Base-by-base conservation (phyloP, 2,888 invertebrate genomes). In the Lamellibrachia satsuma region DNA sequence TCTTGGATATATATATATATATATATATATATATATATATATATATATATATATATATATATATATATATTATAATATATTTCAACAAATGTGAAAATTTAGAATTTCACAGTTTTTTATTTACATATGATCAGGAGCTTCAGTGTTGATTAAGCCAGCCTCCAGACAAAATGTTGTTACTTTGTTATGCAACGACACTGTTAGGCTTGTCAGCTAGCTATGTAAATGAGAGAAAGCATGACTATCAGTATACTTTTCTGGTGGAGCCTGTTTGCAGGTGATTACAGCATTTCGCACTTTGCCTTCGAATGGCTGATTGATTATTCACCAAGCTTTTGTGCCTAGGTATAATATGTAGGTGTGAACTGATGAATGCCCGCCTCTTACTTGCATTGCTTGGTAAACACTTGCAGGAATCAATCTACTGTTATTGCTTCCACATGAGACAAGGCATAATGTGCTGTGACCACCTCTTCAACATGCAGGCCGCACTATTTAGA, bases 271-370 rank as follows among this genome's bases (percentile, higher is more conserved):
- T 75, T 75, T 75, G 75, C 22, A 75, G 15, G 2, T 75, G 22
- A 75, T 75, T 75, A 75, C 75, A 75, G 75, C n/a, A n/a, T 75
- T 75, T 75, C n/a, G 75, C 75, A 75, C 75, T 75, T 75, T 75
- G 75, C 75, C 75, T 75, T 75, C 75, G 22, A 22, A 75, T 75
- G 3, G 22, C 75, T 75, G 75, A 75, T 75, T n/a, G 75, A 75
- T 75, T 75, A 75, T 75, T 75, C 75, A 3, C 22, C 75, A 75
- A 22, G 75, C 75, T 75, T 75, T 75, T 75, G 75, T 75, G 75
- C 75, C 75, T 22, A 3, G 75, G 75, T 75, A 75, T n/a, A 75
- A 75, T 75, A 75, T 75, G 75, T 75, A 75, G 75, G 75, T 75
- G 75, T 75, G 11, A 75, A 75, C 75, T 6, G 75, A 22, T 75